Conservation (phyloP, 1,140 invertebrate species). For the Hyles vespertilio region DNA sequence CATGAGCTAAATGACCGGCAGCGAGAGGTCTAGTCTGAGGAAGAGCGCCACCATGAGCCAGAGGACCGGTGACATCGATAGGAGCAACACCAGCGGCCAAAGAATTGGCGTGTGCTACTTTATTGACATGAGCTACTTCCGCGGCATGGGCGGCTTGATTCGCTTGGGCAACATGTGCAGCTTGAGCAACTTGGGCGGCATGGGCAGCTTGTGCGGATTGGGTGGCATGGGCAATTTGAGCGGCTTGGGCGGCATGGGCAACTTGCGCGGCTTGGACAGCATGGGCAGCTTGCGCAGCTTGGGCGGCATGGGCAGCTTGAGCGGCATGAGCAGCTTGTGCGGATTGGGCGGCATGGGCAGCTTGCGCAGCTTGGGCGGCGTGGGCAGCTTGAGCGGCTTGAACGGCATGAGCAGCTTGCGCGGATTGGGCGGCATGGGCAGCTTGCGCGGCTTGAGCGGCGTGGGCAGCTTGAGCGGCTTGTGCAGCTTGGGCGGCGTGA, state of each 20-base stretch:
- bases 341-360: neutral
- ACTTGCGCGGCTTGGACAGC: neutral
- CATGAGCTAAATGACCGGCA: constrained; percentile 15
- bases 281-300: constrained; percentile 4
- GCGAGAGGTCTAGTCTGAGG: neutral
- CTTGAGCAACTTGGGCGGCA: constrained; percentile 25
- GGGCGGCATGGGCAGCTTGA: constrained; percentile 5
- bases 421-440: neutral
- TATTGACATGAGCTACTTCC: constrained; percentile 30
- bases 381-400: constrained; percentile 4
- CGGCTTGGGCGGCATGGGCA: constrained; percentile 13
- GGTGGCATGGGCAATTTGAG: constrained; percentile 20
- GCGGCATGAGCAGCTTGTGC: constrained; percentile 7
- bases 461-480: constrained; percentile 19
- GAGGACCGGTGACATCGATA: constrained; percentile 10
- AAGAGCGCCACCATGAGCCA: constrained; percentile 8
- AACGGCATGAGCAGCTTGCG: constrained; percentile 7
- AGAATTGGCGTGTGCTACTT: constrained; percentile 21
- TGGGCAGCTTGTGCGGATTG: constrained; percentile 24
- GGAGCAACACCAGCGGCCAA: constrained; percentile 20
- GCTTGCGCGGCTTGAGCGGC: constrained; percentile 30
- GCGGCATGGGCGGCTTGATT: constrained; percentile 24
- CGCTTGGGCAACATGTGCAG: constrained; percentile 12
- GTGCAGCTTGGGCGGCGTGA: constrained; percentile 4
- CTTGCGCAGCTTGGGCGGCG: constrained; percentile 2